These are phyloP conservation scores for Merluccius polli DNA, from an alignment of 2,797 vertebrate species.

Conservation along the genomic window DNA sequence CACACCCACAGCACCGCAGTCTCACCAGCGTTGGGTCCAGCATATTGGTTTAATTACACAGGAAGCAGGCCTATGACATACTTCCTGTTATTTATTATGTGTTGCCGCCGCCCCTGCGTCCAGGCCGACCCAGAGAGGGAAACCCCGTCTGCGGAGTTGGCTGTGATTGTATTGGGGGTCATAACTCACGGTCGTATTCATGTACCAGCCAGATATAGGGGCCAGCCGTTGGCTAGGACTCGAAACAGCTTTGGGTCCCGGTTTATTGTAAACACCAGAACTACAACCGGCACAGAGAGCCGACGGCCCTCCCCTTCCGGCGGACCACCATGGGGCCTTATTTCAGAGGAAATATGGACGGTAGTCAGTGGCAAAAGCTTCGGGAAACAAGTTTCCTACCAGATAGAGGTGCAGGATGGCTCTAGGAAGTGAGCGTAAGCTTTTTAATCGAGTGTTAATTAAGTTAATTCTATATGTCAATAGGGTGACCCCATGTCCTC, in stretches of 20 bases:
- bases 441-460: not conserved
- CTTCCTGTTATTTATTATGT: slow-evolving; percentile 71
- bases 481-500: too few relatives aligned
- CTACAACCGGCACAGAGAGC: too few relatives aligned
- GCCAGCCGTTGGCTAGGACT: slow-evolving; percentile 61
- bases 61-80: slow-evolving; percentile 67
- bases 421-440: not conserved
- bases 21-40: slow-evolving; percentile 36
- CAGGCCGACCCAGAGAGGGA: slow-evolving; percentile 53
- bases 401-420: not conserved
- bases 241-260: slow-evolving; percentile 38
- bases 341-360: too few relatives aligned
- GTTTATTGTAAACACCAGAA: slow-evolving; percentile 43
- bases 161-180: slow-evolving; percentile 44
- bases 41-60: slow-evolving; percentile 72
- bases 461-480: not conserved
- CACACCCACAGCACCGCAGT: slow-evolving; percentile 22
- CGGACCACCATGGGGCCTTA: too few relatives aligned
- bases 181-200: slow-evolving; percentile 55
- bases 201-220: slow-evolving; percentile 37
- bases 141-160: slow-evolving; percentile 45
- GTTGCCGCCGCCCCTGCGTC: slow-evolving; percentile 55
- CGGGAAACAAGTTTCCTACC: not conserved
- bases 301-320: too few relatives aligned
- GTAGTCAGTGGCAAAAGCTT: too few relatives aligned